A percentile compares a stretch with the other conserved stretches of the same genome.
phyloP scores from a whole-genome alignment of 1,140 invertebrate species.

The Leptinotarsa defecta region DNA sequence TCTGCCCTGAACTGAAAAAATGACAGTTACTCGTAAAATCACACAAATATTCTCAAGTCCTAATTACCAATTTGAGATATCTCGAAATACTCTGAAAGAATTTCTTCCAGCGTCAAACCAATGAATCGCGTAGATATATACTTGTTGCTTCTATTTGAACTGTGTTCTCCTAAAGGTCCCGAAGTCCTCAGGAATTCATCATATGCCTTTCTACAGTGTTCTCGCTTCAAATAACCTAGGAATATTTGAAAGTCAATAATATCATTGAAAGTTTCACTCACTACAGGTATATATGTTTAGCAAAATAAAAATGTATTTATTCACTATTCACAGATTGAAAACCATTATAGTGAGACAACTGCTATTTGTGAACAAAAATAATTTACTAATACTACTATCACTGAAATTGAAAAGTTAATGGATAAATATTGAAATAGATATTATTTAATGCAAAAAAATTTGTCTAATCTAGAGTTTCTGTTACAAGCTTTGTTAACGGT shows the following conservation, averaged over 20 bases:
- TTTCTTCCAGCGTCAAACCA: slow-evolving; percentile 37
- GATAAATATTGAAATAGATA: no score
- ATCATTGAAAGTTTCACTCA: not conserved
- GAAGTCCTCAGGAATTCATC: slow-evolving; percentile 36
- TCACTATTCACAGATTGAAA: not conserved
- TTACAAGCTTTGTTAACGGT: no score
- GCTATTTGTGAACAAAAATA: no score
- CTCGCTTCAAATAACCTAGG: slow-evolving; percentile 38
- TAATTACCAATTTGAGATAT: slow-evolving; percentile 38
- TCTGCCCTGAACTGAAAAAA: slow-evolving; percentile 36
- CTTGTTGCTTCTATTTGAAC: slow-evolving; percentile 24
- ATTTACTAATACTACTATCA: no score
- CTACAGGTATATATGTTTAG: slow-evolving; percentile 5
- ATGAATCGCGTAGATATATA: slow-evolving; percentile 36
- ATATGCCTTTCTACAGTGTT: slow-evolving; percentile 34
- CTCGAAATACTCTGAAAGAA: slow-evolving; percentile 33
- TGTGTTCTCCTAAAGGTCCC: not conserved
- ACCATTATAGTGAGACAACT: not conserved
- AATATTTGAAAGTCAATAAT: slow-evolving; percentile 7
- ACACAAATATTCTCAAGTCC: not conserved
- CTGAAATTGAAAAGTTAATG: no score
- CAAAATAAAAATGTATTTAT: slow-evolving; percentile 1
- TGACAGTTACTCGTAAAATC: not conserved
- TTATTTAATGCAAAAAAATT: no score
- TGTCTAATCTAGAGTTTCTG: no score